Evolutionary conservation across 2,113 vertebrate species (phyloP), one percentile per base, ranked within the genome.

Genomic region (Xiphophorus maculatus): DNA sequence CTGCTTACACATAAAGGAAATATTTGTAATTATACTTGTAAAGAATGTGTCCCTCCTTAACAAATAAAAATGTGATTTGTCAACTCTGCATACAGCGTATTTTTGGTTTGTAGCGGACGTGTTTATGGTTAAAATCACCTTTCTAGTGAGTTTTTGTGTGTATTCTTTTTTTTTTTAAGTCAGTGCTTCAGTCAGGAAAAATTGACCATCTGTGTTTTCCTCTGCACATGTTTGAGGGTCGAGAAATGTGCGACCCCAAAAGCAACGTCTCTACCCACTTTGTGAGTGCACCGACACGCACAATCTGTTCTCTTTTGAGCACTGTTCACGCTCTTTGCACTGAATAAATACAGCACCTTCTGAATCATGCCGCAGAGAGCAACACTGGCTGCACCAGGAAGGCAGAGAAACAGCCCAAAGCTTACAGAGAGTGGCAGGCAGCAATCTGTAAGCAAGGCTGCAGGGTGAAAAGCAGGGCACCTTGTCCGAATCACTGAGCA

Each of bases 261-360:
- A 84, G 74, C 33, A 81, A 67, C 78, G 76, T 83, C 79, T 82
- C 82, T 69, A 69, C 42, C 70, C 79, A 77, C 78, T 85, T 87
- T 87, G 82, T 14, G 28, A 80, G 88, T 82, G 80, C 89, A 58
- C 89, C 79, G 64, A 87, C 86, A 90, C 89, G 90, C 84, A 90
- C 83, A 88, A 83, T 90, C 71, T 89, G 77, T 80, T 89, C 76
- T 74, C 73, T 90, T 90, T 92, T 89, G 87, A 83, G 86, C 85
- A 74, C 73, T 42, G 86, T 90, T 93, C 91, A 91, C 69, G 88
- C 86, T 90, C 83, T 88, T 91, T 93, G 90, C 89, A 92, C 87
- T 85, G 89, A 90, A 90, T 91, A 89, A 92, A 90, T 89, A 86
- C 87, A 77, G 81, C 84, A 75, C 85, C 90, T 90, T 82, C 83